These are phyloP conservation scores for Chaetodon trifasciatus DNA, from an alignment of 2,797 vertebrate species.

Conservation along the genomic window DNA sequence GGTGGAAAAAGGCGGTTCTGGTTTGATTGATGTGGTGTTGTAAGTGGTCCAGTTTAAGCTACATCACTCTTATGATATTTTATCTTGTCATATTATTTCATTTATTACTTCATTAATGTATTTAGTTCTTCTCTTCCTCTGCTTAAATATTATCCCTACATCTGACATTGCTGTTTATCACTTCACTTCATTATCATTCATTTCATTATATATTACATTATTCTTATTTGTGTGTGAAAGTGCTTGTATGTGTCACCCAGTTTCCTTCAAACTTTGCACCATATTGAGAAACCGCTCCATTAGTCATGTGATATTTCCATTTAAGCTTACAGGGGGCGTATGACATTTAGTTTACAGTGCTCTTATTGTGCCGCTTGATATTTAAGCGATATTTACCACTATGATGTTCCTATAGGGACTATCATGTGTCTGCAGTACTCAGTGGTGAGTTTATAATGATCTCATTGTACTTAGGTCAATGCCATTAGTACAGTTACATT, in stretches of 20 bases:
- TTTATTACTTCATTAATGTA: too few species aligned
- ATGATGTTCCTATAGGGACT: constrained; percentile 24
- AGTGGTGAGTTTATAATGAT: constrained; percentile 25
- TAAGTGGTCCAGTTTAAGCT: too few species aligned
- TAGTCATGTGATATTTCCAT: constrained; percentile 7
- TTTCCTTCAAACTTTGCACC: not conserved
- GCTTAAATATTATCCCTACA: too few species aligned
- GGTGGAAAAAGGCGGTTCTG: too few species aligned
- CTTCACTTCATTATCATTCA: too few species aligned
- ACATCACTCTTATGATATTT: too few species aligned
- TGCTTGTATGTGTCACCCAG: not conserved
- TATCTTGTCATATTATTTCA: too few species aligned
- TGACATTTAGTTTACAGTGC: constrained; percentile 14
- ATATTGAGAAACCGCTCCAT: not conserved
- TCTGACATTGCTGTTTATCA: too few species aligned
- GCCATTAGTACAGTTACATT: not conserved
- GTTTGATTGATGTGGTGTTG: too few species aligned
- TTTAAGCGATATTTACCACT: constrained; percentile 3
- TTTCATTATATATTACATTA: not conserved
- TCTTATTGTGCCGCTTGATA: constrained; percentile 15
- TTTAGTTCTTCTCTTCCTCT: too few species aligned
- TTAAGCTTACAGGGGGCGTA: not conserved
- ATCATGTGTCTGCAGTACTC: constrained; percentile 31
- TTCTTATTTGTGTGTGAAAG: not conserved
- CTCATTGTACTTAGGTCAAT: constrained; percentile 13